Evolutionary conservation across 2,797 vertebrate species (phyloP).

Genomic region (Xiphorhynchus erythropygius): DNA sequence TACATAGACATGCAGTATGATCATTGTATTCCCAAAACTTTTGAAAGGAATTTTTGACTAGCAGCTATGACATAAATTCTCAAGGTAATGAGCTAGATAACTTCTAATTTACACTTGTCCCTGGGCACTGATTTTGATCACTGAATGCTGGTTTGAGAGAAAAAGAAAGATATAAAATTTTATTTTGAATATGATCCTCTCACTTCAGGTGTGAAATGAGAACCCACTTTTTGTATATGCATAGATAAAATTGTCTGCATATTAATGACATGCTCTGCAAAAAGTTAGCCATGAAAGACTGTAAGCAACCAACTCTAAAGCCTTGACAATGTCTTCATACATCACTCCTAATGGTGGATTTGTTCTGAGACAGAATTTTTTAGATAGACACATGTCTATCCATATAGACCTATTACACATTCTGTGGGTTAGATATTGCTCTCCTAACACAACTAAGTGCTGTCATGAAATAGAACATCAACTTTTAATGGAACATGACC

Average conservation of each 20-base stretch:
- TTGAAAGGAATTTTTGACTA: neutral
- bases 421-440: neutral
- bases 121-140: slow-evolving; percentile 6
- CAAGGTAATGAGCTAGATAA: neutral
- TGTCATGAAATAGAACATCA: neutral
- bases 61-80: neutral
- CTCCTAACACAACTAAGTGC: neutral
- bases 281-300: neutral
- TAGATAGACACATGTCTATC: neutral
- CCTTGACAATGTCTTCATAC: neutral
- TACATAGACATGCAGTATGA: neutral
- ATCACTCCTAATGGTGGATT: neutral
- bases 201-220: neutral
- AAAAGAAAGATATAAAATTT: neutral
- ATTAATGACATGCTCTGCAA: neutral
- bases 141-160: neutral
- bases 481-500: neutral
- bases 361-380: neutral
- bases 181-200: neutral
- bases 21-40: neutral
- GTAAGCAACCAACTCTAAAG: neutral
- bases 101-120: slow-evolving; percentile 7
- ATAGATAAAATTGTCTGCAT: neutral
- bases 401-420: neutral
- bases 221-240: neutral